Percentiles rank a stretch among this genome's conserved stretches.
Conservation (phyloP, 2,888 invertebrate species). For the Thecocarcelia acutangulata region DNA sequence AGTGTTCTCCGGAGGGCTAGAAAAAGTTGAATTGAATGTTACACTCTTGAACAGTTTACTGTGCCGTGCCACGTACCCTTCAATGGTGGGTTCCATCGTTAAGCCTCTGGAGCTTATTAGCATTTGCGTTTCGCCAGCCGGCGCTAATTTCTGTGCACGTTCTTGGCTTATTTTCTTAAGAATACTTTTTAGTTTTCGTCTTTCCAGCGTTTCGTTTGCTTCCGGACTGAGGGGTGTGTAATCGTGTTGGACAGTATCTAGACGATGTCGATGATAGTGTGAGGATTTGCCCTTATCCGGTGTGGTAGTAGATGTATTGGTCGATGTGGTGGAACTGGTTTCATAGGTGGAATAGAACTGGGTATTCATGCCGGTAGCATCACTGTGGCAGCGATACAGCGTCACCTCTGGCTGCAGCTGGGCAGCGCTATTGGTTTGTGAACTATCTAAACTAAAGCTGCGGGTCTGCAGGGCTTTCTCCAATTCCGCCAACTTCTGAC, state of each 20-base stretch:
- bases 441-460: constrained; percentile 90
- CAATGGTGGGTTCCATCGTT: constrained; percentile 91
- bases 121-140: constrained; percentile 18
- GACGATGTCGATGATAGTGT: constrained; percentile 53
- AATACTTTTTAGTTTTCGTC: constrained; percentile 91
- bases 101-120: constrained; percentile 85
- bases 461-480: constrained; percentile 89
- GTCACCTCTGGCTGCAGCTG: constrained; percentile 82
- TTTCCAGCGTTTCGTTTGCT: constrained; percentile 91
- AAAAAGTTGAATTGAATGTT: constrained; percentile 92
- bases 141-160: constrained; percentile 59
- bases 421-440: constrained; percentile 83
- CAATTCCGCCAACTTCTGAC: constrained; percentile 91
- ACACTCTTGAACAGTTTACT: constrained; percentile 94
- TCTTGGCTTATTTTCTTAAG: constrained; percentile 91
- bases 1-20: constrained; percentile 85
- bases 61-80: constrained; percentile 94
- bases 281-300: constrained; percentile 72
- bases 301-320: constrained; percentile 75
- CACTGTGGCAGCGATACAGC: constrained; percentile 90
- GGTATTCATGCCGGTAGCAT: constrained; percentile 87
- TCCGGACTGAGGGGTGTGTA: constrained; percentile 84
- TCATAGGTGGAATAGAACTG: constrained; percentile 80
- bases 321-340: constrained; percentile 82
- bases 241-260: constrained; percentile 72